Percentiles rank a stretch among this genome's conserved stretches.
Conservation (phyloP, 2,113 vertebrate species). For the Helogale parvula region DNA sequence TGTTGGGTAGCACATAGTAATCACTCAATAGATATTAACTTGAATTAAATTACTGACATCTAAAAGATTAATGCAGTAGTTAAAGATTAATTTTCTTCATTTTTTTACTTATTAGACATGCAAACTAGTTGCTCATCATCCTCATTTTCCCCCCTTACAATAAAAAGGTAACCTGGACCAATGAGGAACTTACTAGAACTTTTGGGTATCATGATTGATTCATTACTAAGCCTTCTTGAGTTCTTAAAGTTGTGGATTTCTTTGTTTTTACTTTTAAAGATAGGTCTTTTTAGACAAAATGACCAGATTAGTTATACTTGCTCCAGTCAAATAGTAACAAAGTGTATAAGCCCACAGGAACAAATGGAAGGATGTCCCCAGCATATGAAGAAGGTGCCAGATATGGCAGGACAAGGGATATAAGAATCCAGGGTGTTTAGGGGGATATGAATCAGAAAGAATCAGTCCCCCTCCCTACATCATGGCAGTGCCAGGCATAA, state of each 20-base stretch:
- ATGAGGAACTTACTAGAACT: conserved; percentile 28
- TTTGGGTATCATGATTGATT: neutral
- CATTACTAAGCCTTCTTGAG: neutral
- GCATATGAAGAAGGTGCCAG: neutral
- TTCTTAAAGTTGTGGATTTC: conserved; percentile 21
- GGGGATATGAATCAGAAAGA: neutral
- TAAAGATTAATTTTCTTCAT: neutral
- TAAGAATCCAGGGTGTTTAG: neutral
- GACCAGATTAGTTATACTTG: neutral
- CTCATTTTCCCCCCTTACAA: neutral
- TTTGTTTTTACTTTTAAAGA: conserved; percentile 26
- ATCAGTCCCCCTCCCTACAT: neutral
- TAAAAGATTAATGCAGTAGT: neutral
- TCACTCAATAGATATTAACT: neutral
- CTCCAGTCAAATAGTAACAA: neutral
- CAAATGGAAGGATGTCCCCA: neutral
- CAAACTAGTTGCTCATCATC: neutral
- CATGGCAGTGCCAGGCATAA: neutral
- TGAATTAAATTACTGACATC: conserved; percentile 28
- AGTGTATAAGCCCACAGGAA: neutral
- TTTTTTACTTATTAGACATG: neutral
- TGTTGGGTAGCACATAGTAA: neutral
- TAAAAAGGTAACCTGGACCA: neutral
- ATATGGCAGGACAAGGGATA: neutral
- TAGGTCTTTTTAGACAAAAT: neutral